Evolutionary conservation across 2,888 invertebrate species (phyloP), one percentile per base, ranked within the genome.

Genomic region (Archaeoteleia sp.): DNA sequence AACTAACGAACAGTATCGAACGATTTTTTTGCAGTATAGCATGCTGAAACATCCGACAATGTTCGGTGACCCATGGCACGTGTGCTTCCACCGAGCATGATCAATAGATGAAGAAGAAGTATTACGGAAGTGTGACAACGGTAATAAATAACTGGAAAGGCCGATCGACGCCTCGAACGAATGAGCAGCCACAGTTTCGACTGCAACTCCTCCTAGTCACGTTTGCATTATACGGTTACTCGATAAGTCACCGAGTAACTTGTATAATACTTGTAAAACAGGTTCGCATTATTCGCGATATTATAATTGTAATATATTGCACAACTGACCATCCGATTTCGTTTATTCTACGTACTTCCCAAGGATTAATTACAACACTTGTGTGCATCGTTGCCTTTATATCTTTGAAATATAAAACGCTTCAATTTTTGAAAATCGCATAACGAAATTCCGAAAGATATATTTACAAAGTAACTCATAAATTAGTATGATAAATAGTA

Each of bases 41-140:
- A n/a, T n/a, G n/a, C n/a, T n/a, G n/a, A n/a, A n/a, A n/a, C n/a
- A n/a, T n/a, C n/a, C n/a, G n/a, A n/a, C n/a, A n/a, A n/a, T n/a
- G n/a, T n/a, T n/a, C n/a, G n/a, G n/a, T n/a, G n/a, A n/a, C n/a
- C n/a, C n/a, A 46, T 53, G 53, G 48, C 45, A 48, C 45, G 42
- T 39, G 65, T 34, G 20, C 43, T 20, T 23, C 40, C 20, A 34
- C 14, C 45, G 55, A 43, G 13, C 30, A 27, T 43, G 74, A 72
- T 76, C 73, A 68, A 73, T 73, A 70, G 67, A 69, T 73, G 73
- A 71, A 73, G 70, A 75, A 79, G 80, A n/a, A n/a, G n/a, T 78
- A 78, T 81, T 78, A 78, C 81, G 81, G 81, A 81, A 79, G 80
- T 78, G 75, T 75, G 80, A 78, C 80, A 80, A 80, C 79, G 80